Base-by-base conservation (phyloP, 2,797 vertebrate genomes). In the Enteromius paludinosus region DNA sequence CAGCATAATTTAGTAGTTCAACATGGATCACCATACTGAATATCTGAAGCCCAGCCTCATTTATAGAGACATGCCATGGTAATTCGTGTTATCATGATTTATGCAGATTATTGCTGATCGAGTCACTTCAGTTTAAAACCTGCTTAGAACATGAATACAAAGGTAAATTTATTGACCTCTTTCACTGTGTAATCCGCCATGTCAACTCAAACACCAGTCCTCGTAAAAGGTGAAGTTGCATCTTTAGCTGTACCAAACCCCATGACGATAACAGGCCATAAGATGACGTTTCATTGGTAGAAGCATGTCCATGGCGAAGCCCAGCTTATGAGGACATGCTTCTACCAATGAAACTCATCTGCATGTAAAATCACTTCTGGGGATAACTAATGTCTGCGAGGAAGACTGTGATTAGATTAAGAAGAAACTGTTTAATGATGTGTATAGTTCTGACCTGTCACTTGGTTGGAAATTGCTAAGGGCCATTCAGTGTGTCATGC, bases 361-460 rank as follows among this genome's bases (percentile, higher is more conserved):
- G 65, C 65, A 80, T 80, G 38, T 72, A 64, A 73, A 74, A 52
- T 52, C 43, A 52, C n/a, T 65, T 43, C 79, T 73, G 70, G 41
- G 69, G 72, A 73, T 77, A 85, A 52, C 56, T 20, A 30, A 82
- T 54, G 77, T 52, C 35, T 49, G 49, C 10, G 56, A 72, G 82
- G 56, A 54, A 14, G 62, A 72, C 66, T 71, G 81, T 79, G 64
- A 84, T 82, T 79, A 65, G 64, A 79, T 84, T 82, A 83, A 66
- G 66, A 28, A 20, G 56, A 75, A 62, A 18, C 33, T 33, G 84
- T 61, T 81, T 79, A 85, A 87, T 79, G 82, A 82, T 79, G 84
- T 86, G 79, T 70, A 73, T 35, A 41, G 75, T 45, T 85, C 73
- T 52, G 69, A 18, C 38, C 41, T 64, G 56, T 75, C 84, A 85